phyloP scores from a whole-genome alignment of 1,140 invertebrate species.

The Platyscapa corneri region DNA sequence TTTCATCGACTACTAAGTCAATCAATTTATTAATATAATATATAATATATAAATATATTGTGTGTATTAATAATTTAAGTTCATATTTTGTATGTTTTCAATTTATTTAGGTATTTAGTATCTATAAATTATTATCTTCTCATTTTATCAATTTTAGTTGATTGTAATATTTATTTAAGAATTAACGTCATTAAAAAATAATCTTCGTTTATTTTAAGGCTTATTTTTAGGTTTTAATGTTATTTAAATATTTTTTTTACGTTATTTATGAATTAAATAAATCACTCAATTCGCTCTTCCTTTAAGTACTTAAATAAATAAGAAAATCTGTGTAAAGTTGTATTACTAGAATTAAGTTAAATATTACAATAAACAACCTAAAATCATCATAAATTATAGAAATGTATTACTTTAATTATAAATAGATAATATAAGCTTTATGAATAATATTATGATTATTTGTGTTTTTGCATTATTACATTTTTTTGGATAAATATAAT shows the following conservation, averaged over 20 bases:
- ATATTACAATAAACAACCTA: no score
- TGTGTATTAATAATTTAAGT: neutral
- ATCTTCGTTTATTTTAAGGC: neutral
- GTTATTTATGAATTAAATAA: neutral
- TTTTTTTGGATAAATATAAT: no score
- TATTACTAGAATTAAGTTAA: no score
- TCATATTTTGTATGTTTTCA: neutral
- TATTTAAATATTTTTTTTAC: neutral
- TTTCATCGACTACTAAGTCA: neutral
- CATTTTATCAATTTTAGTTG: neutral
- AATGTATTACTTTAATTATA: no score
- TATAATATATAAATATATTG: neutral
- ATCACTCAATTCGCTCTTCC: neutral
- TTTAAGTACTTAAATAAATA: no score
- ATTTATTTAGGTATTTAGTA: neutral
- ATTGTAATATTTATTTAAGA: neutral
- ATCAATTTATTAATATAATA: neutral
- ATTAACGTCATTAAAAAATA: neutral
- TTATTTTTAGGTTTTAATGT: neutral
- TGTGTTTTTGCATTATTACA: no score
- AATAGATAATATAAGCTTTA: no score
- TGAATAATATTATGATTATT: no score
- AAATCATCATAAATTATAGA: no score
- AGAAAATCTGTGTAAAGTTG: no score
- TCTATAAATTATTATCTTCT: neutral